Percentiles rank a stretch among this genome's conserved stretches.
These are phyloP conservation scores for Theretra japonica DNA, from an alignment of 2,888 invertebrate genomes.

Conservation along the genomic window DNA sequence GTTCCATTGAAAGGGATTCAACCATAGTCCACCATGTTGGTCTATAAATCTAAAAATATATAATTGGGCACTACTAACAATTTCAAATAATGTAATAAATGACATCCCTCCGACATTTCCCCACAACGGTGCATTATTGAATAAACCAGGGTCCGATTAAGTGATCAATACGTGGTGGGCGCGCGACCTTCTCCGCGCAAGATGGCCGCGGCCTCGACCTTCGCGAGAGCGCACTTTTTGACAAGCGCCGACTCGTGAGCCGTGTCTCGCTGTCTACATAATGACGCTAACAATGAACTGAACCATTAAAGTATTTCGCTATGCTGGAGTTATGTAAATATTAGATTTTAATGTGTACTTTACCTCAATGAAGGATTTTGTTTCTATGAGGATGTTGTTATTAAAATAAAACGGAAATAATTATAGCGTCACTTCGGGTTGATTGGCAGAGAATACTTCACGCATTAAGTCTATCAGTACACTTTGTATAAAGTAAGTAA, in stretches of 20 bases:
- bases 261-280: conserved; percentile 2
- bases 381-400: too few relatives aligned
- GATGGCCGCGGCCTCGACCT: conserved; percentile 49
- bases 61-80: background rate
- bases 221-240: conserved; percentile 49
- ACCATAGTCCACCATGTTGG: too few relatives aligned
- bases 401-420: too few relatives aligned
- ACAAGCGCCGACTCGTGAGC: conserved; percentile 45
- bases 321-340: background rate
- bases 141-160: conserved; percentile 2
- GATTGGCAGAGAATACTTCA: too few relatives aligned
- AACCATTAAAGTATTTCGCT: background rate
- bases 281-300: background rate
- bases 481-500: background rate
- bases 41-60: too few relatives aligned
- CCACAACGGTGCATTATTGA: background rate
- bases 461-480: too few relatives aligned
- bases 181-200: conserved; percentile 41
- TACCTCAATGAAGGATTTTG: too few relatives aligned
- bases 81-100: background rate
- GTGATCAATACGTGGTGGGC: conserved; percentile 23
- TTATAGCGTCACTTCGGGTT: too few relatives aligned
- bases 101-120: background rate
- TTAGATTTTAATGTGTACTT: too few relatives aligned
- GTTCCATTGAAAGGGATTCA: too few relatives aligned